Conservation (phyloP, 35 echinoderm and acorn worm species). For the Diadema setosum region DNA sequence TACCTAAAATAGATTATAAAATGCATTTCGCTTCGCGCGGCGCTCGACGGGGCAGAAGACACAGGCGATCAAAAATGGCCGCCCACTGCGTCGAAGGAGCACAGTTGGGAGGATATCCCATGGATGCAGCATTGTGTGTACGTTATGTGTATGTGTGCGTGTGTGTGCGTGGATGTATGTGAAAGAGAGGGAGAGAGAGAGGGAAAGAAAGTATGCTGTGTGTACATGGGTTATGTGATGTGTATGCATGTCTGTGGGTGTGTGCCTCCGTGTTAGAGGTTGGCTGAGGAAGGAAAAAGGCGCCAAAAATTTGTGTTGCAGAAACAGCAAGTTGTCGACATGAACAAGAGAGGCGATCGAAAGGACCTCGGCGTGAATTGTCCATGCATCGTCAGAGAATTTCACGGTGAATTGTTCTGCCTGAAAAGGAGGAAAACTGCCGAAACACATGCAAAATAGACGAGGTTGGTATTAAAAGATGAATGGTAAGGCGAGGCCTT, state of each 20-base stretch:
- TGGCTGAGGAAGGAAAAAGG: neutral
- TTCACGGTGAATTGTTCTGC: neutral
- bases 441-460: neutral
- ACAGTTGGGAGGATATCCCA: neutral
- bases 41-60: neutral
- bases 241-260: neutral
- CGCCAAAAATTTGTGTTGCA: slow-evolving; percentile 11
- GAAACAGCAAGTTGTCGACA: neutral
- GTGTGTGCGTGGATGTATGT: neutral
- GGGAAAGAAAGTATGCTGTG: too few relatives aligned
- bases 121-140: neutral
- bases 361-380: neutral
- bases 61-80: neutral
- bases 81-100: neutral
- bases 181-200: too few relatives aligned
- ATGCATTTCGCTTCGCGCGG: neutral
- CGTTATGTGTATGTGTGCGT: neutral
- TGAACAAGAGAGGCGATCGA: neutral
- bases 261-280: neutral
- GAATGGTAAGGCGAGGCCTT: neutral
- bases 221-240: neutral
- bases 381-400: slow-evolving; percentile 1
- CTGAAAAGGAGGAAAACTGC: neutral
- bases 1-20: neutral
- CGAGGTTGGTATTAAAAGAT: neutral